Conservation (phyloP, 1,140 invertebrate species). For the Coptotermes formosanus region DNA sequence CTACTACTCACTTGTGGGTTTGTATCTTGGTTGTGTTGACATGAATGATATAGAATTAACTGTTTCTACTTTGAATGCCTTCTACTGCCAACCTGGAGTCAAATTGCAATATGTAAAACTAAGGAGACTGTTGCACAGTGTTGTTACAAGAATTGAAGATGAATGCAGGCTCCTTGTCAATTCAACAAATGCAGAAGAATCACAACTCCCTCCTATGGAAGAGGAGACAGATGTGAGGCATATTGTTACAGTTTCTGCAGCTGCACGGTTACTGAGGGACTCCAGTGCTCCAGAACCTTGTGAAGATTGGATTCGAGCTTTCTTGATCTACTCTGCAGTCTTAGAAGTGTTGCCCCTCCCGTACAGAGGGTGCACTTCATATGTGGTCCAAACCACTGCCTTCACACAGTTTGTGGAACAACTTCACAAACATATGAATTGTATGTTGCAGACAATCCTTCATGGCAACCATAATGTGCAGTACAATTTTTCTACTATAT, state of each 20-base stretch:
- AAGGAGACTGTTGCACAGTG: neutral
- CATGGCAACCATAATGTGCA: neutral
- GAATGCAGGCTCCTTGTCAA: neutral
- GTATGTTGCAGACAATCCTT: neutral
- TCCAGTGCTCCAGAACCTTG: neutral
- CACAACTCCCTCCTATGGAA: neutral
- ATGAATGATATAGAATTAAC: neutral
- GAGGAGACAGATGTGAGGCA: neutral
- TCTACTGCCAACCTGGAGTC: neutral
- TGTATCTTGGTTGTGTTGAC: slow-evolving; percentile 3
- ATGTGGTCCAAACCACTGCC: neutral
- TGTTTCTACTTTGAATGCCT: slow-evolving; percentile 11
- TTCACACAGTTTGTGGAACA: neutral
- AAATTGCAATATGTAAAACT: neutral
- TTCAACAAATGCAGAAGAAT: too few species aligned
- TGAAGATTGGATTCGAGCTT: slow-evolving; percentile 3
- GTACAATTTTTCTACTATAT: neutral
- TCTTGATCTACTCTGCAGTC: neutral
- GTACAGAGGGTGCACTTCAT: neutral
- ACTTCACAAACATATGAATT: slow-evolving; percentile 3
- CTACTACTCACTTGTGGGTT: neutral
- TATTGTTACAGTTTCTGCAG: slow-evolving; percentile 3
- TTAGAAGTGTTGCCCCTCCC: slow-evolving; percentile 5
- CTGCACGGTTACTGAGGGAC: neutral
- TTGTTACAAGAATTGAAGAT: neutral